Evolutionary conservation across 2,888 invertebrate species (phyloP).

Genomic region (Thymelicus sylvestris): DNA sequence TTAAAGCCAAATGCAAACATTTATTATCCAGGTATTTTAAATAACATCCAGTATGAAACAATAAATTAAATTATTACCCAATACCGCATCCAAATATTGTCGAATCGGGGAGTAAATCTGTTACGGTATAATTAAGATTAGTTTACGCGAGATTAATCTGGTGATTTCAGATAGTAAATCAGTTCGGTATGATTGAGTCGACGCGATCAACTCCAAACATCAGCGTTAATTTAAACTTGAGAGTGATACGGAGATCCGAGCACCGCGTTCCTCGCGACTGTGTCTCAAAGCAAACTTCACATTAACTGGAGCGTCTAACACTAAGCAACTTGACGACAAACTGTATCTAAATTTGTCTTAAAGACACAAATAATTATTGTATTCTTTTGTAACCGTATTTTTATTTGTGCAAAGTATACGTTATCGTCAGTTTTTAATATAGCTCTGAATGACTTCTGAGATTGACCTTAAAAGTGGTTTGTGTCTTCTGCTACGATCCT

Average conservation of each 20-base stretch:
- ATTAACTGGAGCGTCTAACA: slow-evolving; percentile 5
- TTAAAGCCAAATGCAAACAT: too few species aligned
- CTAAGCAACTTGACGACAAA: background rate
- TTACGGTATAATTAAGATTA: slow-evolving; percentile 54
- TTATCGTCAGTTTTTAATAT: too few species aligned
- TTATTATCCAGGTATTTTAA: too few species aligned
- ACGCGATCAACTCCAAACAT: slow-evolving; percentile 57
- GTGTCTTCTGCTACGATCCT: too few species aligned
- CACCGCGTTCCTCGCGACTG: slow-evolving; percentile 3
- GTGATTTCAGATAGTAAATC: slow-evolving; percentile 67
- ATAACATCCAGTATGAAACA: too few species aligned
- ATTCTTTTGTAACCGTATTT: too few species aligned
- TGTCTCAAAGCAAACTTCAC: slow-evolving; percentile 17
- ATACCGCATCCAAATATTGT: slow-evolving; percentile 21
- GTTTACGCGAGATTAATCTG: slow-evolving; percentile 67
- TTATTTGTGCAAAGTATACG: too few species aligned
- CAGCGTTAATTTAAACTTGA: slow-evolving; percentile 46
- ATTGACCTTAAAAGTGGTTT: too few species aligned
- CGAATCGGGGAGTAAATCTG: slow-evolving; percentile 10
- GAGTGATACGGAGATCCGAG: slow-evolving; percentile 21
- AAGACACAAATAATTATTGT: too few species aligned
- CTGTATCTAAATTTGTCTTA: too few species aligned
- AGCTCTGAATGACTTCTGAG: too few species aligned
- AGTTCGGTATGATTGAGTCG: slow-evolving; percentile 61
- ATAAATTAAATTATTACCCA: background rate